Percentiles rank a stretch among this genome's conserved stretches.
Conservation (phyloP, 2,797 vertebrate genomes). For the Oreochromis grahami region DNA sequence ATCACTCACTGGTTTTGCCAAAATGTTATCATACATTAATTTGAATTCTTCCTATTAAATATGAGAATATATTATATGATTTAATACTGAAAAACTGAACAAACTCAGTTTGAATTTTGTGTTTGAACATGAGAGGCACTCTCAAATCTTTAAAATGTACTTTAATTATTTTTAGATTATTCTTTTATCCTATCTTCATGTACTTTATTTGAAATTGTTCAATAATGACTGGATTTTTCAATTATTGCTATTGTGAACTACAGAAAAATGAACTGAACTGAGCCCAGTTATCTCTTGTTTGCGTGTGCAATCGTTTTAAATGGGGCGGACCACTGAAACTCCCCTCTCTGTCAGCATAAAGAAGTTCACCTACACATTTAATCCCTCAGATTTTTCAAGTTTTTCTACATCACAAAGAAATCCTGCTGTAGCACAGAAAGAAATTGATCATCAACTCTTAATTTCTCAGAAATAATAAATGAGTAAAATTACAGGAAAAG, state of each 20-base stretch:
- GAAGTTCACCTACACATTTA: not conserved
- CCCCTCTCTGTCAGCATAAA: not conserved
- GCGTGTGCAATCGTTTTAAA: not conserved
- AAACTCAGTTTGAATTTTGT: not conserved
- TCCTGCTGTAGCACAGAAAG: not conserved
- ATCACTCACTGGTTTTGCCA: not conserved
- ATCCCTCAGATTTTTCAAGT: not conserved
- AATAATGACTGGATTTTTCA: not conserved
- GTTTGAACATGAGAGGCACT: not conserved
- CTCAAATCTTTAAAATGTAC: not conserved
- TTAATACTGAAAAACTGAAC: not conserved
- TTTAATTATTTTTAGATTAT: not conserved
- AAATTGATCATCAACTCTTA: not conserved
- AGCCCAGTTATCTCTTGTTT: not conserved
- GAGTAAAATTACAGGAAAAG: not conserved
- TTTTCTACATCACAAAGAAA: not conserved
- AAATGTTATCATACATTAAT: not conserved
- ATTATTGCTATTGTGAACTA: not conserved
- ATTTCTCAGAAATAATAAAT: not conserved
- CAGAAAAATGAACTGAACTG: not conserved
- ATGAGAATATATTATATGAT: rapidly evolving
- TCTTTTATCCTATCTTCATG: not conserved
- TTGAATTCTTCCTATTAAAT: not conserved
- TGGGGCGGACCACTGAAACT: not conserved
- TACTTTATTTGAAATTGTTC: not conserved